Evolutionary conservation across 1,140 invertebrate genomes (phyloP), one percentile per base, ranked within the genome.

Genomic region (Drepana arcuata): DNA sequence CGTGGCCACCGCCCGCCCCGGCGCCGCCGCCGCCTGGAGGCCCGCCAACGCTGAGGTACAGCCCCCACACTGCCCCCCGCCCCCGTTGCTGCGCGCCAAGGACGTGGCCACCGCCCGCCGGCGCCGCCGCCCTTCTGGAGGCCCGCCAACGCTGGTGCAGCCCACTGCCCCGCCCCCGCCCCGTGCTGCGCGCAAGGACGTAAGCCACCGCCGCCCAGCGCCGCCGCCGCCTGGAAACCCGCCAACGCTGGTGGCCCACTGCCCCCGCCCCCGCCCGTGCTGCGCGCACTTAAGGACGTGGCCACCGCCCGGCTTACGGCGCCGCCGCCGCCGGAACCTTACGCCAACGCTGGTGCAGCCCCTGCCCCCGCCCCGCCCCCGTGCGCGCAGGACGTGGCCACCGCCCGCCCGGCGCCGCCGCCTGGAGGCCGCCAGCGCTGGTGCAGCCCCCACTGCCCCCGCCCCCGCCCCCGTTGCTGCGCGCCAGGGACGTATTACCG

Each of bases 31-130:
- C n/a, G n/a, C n/a, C n/a, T n/a, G n/a, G 34, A 14, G 88, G 82
- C 94, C 95, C 24, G 97, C 99, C 49, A 99, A 99, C n/a, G n/a
- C n/a, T n/a, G n/a, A n/a, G n/a, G n/a, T n/a, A 93, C 97, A 10
- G 91, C 95, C 2, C 89, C 93, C 57, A 81, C 89, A 29, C 84
- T 99, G 29, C 95, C 98, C 84, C 87, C 88, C 37, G 95, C 91
- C 52, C 92, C 99, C 99, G 93, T 96, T 99, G 14, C 93, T 94
- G 63, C 89, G 94, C 85, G 97, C 98, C 27, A 99, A 98, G 83
- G 84, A 86, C 27, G 94, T 99, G 14, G 96, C 98, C 3, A 89
- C 96, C 39, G 85, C 88, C 21, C 93, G 99, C 84, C 82, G 84
- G 6, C 81, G 79, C n/a, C 91, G 93, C 16, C 90, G 14, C 90